These are phyloP conservation scores for Hemicordylus capensis DNA, from an alignment of 2,113 vertebrate species.

Conservation along the genomic window DNA sequence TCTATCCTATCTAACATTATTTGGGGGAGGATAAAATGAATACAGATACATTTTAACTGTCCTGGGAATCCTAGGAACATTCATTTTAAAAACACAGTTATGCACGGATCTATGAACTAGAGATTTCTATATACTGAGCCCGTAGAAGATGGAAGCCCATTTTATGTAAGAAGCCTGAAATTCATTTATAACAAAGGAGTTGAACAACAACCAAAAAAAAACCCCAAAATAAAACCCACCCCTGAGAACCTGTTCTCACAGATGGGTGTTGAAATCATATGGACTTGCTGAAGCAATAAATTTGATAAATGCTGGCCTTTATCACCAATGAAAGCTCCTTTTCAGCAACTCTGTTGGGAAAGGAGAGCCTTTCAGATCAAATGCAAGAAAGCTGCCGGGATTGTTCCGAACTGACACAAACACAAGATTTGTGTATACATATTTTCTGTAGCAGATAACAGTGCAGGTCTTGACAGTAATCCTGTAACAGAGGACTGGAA, in stretches of 20 bases:
- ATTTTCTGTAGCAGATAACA: constrained; percentile 31
- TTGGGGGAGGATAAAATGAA: neutral
- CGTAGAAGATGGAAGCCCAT: neutral
- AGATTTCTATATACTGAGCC: neutral
- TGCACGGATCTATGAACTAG: neutral
- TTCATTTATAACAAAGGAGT: constrained; percentile 45
- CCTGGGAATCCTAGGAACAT: neutral
- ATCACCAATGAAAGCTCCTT: constrained; percentile 40
- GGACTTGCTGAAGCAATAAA: constrained; percentile 45
- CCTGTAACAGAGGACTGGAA: neutral
- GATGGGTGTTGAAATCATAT: constrained; percentile 43
- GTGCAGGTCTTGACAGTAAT: constrained; percentile 16
- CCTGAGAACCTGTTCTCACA: constrained; percentile 22
- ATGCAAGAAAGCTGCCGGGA: constrained; percentile 25
- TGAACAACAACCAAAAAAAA: constrained; percentile 1
- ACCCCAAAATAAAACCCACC: neutral
- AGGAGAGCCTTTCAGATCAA: constrained; percentile 41
- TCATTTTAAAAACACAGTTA: neutral
- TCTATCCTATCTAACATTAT: neutral
- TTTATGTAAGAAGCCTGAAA: constrained; percentile 17
- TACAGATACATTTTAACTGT: neutral
- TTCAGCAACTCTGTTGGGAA: constrained; percentile 46
- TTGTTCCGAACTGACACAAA: neutral
- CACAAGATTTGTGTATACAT: neutral
- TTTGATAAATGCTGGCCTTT: constrained; percentile 49